Conservation (phyloP, 64 coral and sea anemone genomes). For the Montipora sp. region DNA sequence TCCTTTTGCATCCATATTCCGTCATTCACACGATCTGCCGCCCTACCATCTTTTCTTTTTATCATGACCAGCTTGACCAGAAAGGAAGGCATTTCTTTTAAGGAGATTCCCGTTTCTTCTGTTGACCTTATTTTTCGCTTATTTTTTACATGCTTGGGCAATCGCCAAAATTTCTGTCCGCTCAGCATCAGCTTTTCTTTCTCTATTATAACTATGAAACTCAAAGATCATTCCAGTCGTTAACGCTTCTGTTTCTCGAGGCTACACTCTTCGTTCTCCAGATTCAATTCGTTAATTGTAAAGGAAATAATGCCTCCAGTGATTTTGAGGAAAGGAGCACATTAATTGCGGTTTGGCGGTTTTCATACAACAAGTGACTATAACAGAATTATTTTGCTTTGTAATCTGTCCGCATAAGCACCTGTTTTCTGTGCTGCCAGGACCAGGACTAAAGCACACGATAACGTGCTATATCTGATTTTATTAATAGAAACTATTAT, state of each 20-base stretch:
- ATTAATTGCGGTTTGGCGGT: constrained; percentile 28
- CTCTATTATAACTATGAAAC: not conserved
- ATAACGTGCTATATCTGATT: no score
- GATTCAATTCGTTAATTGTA: not conserved
- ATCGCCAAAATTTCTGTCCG: not conserved
- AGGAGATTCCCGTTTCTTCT: not conserved
- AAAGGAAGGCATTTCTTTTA: not conserved
- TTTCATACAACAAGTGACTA: not conserved
- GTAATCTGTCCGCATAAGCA: no score
- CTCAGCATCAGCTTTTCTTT: not conserved
- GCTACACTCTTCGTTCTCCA: not conserved
- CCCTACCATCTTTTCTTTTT: not conserved
- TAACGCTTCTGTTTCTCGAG: not conserved
- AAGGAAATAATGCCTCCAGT: constrained; percentile 4
- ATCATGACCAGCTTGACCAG: not conserved
- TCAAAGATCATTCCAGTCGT: not conserved
- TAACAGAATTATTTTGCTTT: not conserved
- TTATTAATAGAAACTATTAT: no score
- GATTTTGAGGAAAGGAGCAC: not conserved
- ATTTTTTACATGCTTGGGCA: not conserved
- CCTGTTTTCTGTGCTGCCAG: no score
- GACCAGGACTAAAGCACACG: no score
- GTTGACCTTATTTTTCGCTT: not conserved
- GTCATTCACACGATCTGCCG: not conserved
- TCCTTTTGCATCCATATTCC: not conserved